Percentiles rank a stretch among this genome's conserved stretches.
Conservation (phyloP, 2,888 invertebrate genomes). For the Scaptomyza parva region DNA sequence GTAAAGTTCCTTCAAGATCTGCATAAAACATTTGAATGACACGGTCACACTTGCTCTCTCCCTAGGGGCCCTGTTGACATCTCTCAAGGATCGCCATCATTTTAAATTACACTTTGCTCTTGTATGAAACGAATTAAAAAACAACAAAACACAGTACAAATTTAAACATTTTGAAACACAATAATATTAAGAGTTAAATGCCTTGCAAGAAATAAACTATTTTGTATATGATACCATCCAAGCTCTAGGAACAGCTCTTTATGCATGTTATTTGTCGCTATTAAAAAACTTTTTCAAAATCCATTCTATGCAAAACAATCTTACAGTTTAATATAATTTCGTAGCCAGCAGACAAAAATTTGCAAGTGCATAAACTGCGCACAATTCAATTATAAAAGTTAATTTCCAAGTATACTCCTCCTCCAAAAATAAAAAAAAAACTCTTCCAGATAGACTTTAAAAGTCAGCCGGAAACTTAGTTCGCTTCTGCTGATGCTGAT, state of each 20-base stretch:
- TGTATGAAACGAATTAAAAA: too few species aligned
- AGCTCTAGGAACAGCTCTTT: background rate
- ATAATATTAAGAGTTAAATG: too few species aligned
- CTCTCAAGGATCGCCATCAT: too few species aligned
- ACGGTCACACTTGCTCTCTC: too few species aligned
- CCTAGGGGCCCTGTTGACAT: too few species aligned
- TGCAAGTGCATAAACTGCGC: slow-evolving; percentile 58
- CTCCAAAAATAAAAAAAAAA: slow-evolving; percentile 32
- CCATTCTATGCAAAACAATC: slow-evolving; percentile 40
- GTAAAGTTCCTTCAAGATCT: too few species aligned
- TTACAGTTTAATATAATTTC: slow-evolving; percentile 42
- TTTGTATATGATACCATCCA: too few species aligned
- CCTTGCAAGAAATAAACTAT: too few species aligned
- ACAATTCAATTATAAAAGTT: slow-evolving; percentile 68
- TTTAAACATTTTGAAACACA: too few species aligned
- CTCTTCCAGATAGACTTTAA: slow-evolving; percentile 57
- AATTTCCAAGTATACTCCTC: slow-evolving; percentile 47
- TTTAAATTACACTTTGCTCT: too few species aligned
- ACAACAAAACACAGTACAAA: too few species aligned
- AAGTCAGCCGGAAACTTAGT: slow-evolving; percentile 50
- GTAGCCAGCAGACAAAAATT: slow-evolving; percentile 20
- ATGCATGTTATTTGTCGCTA: background rate
- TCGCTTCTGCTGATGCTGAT: slow-evolving; percentile 37
- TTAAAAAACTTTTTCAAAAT: slow-evolving; percentile 4
- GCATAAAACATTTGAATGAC: too few species aligned